Evolutionary conservation across 2,113 vertebrate genomes (phyloP).

Genomic region (Leptobrachium ailaonicum): DNA sequence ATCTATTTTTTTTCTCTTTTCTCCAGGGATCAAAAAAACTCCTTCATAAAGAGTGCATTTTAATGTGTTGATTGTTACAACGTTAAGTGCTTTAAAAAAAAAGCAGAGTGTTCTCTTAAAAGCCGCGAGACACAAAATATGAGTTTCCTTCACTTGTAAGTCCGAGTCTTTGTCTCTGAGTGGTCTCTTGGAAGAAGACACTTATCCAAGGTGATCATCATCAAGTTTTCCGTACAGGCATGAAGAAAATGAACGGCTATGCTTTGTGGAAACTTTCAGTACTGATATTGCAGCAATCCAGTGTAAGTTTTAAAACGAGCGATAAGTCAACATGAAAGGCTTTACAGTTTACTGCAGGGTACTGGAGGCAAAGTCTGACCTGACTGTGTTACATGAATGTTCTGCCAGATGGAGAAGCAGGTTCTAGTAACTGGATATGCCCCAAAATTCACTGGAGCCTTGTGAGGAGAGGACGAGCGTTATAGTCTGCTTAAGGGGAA

Average conservation of each 20-base stretch:
- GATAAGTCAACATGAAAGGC: slow-evolving; percentile 32
- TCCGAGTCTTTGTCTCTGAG: slow-evolving; percentile 50
- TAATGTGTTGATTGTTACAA: slow-evolving; percentile 58
- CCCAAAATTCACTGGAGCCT: slow-evolving; percentile 58
- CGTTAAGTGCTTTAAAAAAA: slow-evolving; percentile 61
- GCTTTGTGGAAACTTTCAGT: slow-evolving; percentile 53
- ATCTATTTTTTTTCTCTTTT: slow-evolving; percentile 57
- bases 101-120: slow-evolving; percentile 56
- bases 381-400: slow-evolving; percentile 42
- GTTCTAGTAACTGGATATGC: slow-evolving; percentile 62
- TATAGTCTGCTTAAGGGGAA: slow-evolving; percentile 48
- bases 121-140: slow-evolving; percentile 52
- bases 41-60: slow-evolving; percentile 65
- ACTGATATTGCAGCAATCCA: slow-evolving; percentile 58
- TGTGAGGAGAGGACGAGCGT: slow-evolving; percentile 46
- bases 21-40: slow-evolving; percentile 64
- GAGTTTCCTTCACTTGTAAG: slow-evolving; percentile 49
- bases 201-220: slow-evolving; percentile 56
- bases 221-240: slow-evolving; percentile 54
- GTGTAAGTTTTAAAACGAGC: slow-evolving; percentile 56
- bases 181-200: slow-evolving; percentile 55
- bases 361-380: slow-evolving; percentile 51
- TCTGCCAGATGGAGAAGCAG: slow-evolving; percentile 54
- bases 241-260: slow-evolving; percentile 35
- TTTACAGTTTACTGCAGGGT: slow-evolving; percentile 49